phyloP scores from a whole-genome alignment of 1,140 invertebrate genomes.

The Drosophila orena region DNA sequence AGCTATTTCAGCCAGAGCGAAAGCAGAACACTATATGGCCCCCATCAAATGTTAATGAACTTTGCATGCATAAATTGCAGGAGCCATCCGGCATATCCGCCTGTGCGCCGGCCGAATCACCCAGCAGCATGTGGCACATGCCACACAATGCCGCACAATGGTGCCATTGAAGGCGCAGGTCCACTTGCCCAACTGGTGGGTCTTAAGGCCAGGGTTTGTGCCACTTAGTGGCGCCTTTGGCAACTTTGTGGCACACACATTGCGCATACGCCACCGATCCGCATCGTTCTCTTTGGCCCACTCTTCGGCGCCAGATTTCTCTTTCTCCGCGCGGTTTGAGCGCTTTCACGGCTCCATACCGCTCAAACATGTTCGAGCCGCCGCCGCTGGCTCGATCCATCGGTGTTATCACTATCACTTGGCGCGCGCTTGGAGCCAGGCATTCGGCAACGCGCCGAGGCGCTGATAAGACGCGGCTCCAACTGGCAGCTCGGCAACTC shows the following conservation, averaged over 20 bases:
- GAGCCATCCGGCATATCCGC: not conserved
- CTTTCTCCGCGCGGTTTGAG: slow-evolving; percentile 18
- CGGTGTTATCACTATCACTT: slow-evolving; percentile 69
- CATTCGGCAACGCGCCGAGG: slow-evolving; percentile 45
- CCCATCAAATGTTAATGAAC: slow-evolving; percentile 60
- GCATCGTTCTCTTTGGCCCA: not conserved
- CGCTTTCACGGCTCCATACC: slow-evolving; percentile 10
- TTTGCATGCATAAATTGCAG: slow-evolving; percentile 11
- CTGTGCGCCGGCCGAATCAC: not conserved
- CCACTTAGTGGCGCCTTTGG: slow-evolving; percentile 3
- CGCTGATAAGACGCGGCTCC: slow-evolving; percentile 45
- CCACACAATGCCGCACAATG: not conserved
- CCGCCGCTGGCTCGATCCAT: slow-evolving; percentile 25
- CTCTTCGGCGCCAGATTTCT: slow-evolving; percentile 1
- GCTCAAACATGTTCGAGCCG: slow-evolving; percentile 67
- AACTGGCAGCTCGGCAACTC: not conserved
- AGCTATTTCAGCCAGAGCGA: slow-evolving; percentile 56
- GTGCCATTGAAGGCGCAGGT: slow-evolving; percentile 18
- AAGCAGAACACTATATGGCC: slow-evolving; percentile 65
- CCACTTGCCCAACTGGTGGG: slow-evolving; percentile 4
- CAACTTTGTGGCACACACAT: slow-evolving; percentile 4
- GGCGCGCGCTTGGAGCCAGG: not conserved
- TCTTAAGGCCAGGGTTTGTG: slow-evolving; percentile 12
- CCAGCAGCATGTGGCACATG: not conserved
- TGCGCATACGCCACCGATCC: slow-evolving; percentile 36